A percentile compares a stretch with the other conserved stretches of the same genome.
phyloP scores from a whole-genome alignment of 2,888 invertebrate genomes.

The Rhaphigaster nebulosa region DNA sequence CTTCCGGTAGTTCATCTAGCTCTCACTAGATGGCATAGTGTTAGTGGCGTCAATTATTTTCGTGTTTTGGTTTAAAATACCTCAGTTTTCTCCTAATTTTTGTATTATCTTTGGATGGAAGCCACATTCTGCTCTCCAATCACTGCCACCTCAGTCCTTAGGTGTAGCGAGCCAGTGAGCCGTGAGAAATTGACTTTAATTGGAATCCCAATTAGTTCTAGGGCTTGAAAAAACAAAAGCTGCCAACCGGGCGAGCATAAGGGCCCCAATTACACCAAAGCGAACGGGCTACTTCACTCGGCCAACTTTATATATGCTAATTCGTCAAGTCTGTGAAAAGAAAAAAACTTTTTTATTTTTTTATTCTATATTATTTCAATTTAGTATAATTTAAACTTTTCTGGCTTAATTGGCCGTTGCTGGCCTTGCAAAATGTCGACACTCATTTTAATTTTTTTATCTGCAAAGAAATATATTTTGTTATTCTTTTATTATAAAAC shows the following conservation, averaged over 20 bases:
- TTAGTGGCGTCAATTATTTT: too few relatives aligned
- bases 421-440: background rate
- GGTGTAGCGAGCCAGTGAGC: slow-evolving; percentile 3
- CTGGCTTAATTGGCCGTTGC: background rate
- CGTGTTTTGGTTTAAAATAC: background rate
- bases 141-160: background rate
- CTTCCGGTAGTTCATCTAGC: too few relatives aligned
- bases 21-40: too few relatives aligned
- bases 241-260: background rate
- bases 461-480: background rate
- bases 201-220: slow-evolving; percentile 28
- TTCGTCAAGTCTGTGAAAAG: background rate
- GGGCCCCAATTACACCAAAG: background rate
- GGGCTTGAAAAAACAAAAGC: slow-evolving; percentile 37
- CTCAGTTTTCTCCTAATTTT: background rate
- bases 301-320: slow-evolving; percentile 10
- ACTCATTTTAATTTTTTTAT: background rate
- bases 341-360: background rate
- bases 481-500: background rate
- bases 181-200: slow-evolving; percentile 35
- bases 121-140: background rate
- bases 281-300: background rate
- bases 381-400: background rate
- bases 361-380: background rate
- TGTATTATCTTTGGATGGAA: background rate